A percentile compares a stretch with the other conserved stretches of the same genome.
These are phyloP conservation scores for Nilaparvata lugens DNA, from an alignment of 1,140 invertebrate species.

Conservation along the genomic window DNA sequence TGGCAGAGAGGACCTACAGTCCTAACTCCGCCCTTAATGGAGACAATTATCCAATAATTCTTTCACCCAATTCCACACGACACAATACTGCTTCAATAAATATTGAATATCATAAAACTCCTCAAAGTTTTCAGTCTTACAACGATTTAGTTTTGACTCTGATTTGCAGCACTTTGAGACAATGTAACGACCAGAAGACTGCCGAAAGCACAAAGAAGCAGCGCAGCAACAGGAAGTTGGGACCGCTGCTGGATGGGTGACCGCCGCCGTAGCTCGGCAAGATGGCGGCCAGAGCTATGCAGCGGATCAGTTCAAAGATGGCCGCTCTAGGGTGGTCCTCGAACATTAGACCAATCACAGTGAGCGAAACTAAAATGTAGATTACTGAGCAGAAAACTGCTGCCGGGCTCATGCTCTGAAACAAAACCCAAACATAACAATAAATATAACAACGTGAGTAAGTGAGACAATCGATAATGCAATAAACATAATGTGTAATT, in stretches of 20 bases:
- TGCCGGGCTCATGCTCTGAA: slow-evolving; percentile 47
- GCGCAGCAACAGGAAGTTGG: slow-evolving; percentile 13
- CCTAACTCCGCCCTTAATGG: no score
- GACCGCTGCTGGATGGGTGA: not conserved
- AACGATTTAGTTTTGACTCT: slow-evolving; percentile 8
- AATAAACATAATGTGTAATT: no score
- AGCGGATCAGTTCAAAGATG: slow-evolving; percentile 45
- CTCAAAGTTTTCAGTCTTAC: no score
- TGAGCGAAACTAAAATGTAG: slow-evolving; percentile 55
- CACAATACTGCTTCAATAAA: no score
- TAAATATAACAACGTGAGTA: no score
- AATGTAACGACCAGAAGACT: slow-evolving; percentile 22
- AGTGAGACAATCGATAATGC: no score
- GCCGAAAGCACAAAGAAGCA: slow-evolving; percentile 20
- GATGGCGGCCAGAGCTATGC: slow-evolving; percentile 35
- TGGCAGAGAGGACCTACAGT: no score
- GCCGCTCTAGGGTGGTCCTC: slow-evolving; percentile 45
- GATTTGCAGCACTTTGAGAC: slow-evolving; percentile 16
- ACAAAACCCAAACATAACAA: slow-evolving; percentile 24
- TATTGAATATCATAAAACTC: no score
- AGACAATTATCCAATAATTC: no score
- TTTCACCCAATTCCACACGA: no score
- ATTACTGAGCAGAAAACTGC: slow-evolving; percentile 44
- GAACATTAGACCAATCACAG: slow-evolving; percentile 58
- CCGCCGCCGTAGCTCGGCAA: not conserved